These are phyloP conservation scores for Anser cygnoides DNA, from an alignment of 2,113 vertebrate species.

Conservation along the genomic window DNA sequence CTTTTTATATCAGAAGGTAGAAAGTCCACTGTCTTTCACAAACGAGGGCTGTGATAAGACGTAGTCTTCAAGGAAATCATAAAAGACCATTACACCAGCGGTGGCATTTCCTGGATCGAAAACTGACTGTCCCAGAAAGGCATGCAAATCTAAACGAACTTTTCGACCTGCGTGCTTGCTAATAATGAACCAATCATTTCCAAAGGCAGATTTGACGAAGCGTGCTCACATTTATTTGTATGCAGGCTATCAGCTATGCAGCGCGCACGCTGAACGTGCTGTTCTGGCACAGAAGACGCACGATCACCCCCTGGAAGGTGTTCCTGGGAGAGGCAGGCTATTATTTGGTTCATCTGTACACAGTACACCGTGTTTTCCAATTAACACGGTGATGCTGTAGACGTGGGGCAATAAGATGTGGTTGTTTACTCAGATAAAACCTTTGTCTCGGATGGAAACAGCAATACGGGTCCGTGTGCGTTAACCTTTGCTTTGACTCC, in stretches of 20 bases:
- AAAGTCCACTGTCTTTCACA: conserved; percentile 76
- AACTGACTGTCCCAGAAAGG: neutral
- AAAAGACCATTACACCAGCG: conserved; percentile 56
- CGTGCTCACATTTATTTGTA: neutral
- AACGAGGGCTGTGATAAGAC: conserved; percentile 61
- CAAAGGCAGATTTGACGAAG: neutral
- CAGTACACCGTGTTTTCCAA: neutral
- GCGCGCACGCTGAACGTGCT: neutral
- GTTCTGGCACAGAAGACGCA: neutral
- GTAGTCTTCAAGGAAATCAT: conserved; percentile 63
- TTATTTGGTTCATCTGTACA: neutral
- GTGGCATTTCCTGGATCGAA: conserved; percentile 12
- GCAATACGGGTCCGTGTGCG: conserved; percentile 28
- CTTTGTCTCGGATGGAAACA: conserved; percentile 37
- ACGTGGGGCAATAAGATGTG: neutral
- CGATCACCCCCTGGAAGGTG: conserved; percentile 2
- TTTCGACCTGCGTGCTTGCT: neutral
- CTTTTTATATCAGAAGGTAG: conserved; percentile 62
- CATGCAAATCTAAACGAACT: conserved; percentile 5
- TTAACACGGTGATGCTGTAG: neutral
- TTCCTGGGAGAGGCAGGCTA: neutral
- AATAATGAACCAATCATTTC: conserved; percentile 7
- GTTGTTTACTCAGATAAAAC: conserved; percentile 24
- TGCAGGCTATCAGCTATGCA: neutral
- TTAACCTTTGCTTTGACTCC: conserved; percentile 54